A percentile compares a stretch with the other conserved stretches of the same genome.
Evolutionary conservation across 2,113 vertebrate species (phyloP).

Genomic region (Podilymbus podiceps): DNA sequence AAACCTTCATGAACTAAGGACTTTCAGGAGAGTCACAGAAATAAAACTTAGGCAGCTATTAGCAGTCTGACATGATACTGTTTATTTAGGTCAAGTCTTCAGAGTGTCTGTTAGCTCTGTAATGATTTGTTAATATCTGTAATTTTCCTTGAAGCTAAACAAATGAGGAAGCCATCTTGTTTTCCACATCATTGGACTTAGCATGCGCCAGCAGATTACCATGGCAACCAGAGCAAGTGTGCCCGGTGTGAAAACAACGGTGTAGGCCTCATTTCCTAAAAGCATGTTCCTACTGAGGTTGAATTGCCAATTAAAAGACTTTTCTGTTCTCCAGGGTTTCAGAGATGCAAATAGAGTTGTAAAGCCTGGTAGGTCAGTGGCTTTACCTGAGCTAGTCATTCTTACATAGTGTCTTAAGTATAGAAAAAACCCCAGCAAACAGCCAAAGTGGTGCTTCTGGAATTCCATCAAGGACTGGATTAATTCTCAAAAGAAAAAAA

Average conservation of each 20-base stretch:
- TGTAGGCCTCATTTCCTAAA: conserved; percentile 75
- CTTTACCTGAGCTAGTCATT: conserved; percentile 48
- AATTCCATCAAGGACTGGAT: neutral
- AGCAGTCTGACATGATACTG: neutral
- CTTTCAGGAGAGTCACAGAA: neutral
- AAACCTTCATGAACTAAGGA: neutral
- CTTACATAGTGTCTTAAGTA: conserved; percentile 9
- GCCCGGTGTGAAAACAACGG: conserved; percentile 61
- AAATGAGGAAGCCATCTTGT: conserved; percentile 79
- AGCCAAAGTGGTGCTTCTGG: neutral
- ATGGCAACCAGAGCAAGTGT: conserved; percentile 68
- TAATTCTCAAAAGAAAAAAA: neutral
- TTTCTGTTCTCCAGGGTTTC: conserved; percentile 64
- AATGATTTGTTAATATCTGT: conserved; percentile 72
- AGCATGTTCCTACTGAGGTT: conserved; percentile 65
- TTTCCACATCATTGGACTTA: conserved; percentile 74
- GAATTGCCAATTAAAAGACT: conserved; percentile 73
- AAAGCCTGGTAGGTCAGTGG: conserved; percentile 53
- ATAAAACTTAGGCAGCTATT: conserved; percentile 15
- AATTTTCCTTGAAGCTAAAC: conserved; percentile 75
- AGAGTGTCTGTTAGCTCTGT: conserved; percentile 36
- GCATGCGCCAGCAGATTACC: conserved; percentile 68
- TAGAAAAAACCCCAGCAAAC: neutral
- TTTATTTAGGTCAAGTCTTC: conserved; percentile 55
- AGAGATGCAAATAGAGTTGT: conserved; percentile 49